Evolutionary conservation across 2,797 vertebrate genomes (phyloP).

Genomic region (Alcedo quadribrachys): DNA sequence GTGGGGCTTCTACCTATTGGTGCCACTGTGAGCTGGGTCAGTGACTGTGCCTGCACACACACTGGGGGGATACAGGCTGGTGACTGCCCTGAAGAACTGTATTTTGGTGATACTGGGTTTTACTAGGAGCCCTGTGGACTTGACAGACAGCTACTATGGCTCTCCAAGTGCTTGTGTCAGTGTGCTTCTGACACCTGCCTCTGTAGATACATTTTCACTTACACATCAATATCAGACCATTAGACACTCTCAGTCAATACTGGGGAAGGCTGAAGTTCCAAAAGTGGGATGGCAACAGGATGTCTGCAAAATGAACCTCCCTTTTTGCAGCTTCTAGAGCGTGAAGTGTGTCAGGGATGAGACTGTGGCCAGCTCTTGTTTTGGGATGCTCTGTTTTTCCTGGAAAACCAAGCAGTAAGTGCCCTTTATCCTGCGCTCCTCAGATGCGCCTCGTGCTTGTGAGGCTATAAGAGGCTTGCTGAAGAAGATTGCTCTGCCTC

Average conservation of each 20-base stretch:
- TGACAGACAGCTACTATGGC: not conserved
- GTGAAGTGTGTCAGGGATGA: not conserved
- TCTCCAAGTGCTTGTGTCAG: not conserved
- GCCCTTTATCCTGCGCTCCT: not conserved
- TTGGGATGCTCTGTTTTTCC: not conserved
- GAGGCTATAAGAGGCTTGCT: not conserved
- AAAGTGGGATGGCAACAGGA: not conserved
- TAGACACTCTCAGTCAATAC: not conserved
- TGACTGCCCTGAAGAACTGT: not conserved
- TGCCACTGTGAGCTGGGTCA: fast-evolving
- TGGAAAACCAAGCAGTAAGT: not conserved
- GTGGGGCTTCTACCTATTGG: not conserved
- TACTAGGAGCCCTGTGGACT: not conserved
- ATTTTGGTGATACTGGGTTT: not conserved
- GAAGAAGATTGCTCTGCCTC: not conserved
- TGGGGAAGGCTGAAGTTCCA: not conserved
- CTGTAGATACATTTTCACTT: not conserved
- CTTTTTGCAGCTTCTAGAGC: not conserved
- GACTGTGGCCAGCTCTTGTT: not conserved
- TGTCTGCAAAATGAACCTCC: not conserved
- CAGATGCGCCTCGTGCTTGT: fast-evolving
- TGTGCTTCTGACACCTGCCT: not conserved
- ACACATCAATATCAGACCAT: not conserved
- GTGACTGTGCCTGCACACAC: fast-evolving
- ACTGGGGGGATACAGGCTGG: not conserved